These are phyloP conservation scores for Tragelaphus eurycerus DNA, from an alignment of 2,797 vertebrate species.

Conservation along the genomic window DNA sequence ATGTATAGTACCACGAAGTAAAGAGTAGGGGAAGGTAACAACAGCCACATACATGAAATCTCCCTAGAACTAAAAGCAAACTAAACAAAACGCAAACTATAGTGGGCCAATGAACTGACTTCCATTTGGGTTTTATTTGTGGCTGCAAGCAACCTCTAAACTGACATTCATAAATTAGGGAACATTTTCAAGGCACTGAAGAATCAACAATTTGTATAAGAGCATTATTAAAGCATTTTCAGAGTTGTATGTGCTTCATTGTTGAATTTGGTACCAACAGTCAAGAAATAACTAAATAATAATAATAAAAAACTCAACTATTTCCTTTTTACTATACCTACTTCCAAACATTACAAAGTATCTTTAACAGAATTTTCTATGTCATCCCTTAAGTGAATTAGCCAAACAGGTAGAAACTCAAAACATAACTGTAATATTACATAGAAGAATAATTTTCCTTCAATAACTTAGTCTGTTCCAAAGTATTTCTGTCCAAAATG, in stretches of 20 bases:
- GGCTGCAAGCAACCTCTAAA: conserved; percentile 64
- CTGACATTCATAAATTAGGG: conserved; percentile 34
- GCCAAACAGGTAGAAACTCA: conserved; percentile 74
- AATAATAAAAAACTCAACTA: conserved; percentile 46
- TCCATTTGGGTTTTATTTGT: conserved; percentile 75
- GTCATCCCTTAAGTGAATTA: conserved; percentile 56
- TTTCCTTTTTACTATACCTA: conserved; percentile 47
- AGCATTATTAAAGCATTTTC: conserved; percentile 19
- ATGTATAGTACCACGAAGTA: background rate
- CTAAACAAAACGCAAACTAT: background rate
- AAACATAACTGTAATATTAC: conserved; percentile 51
- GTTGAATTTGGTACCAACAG: background rate
- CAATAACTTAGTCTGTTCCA: conserved; percentile 90
- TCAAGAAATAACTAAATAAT: conserved; percentile 68
- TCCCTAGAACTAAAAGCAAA: conserved; percentile 48
- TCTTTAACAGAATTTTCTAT: conserved; percentile 34
- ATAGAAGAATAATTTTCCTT: conserved; percentile 66
- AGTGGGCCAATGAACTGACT: background rate
- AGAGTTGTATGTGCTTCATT: background rate
- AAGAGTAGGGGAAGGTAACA: background rate
- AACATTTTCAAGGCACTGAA: conserved; percentile 55
- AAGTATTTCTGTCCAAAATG: conserved; percentile 99
- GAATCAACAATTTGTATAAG: conserved; percentile 42
- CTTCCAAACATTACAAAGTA: conserved; percentile 66
- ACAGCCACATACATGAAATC: background rate